Evolutionary conservation across 2,797 vertebrate genomes (phyloP).

Genomic region (Enteromius viviparus): DNA sequence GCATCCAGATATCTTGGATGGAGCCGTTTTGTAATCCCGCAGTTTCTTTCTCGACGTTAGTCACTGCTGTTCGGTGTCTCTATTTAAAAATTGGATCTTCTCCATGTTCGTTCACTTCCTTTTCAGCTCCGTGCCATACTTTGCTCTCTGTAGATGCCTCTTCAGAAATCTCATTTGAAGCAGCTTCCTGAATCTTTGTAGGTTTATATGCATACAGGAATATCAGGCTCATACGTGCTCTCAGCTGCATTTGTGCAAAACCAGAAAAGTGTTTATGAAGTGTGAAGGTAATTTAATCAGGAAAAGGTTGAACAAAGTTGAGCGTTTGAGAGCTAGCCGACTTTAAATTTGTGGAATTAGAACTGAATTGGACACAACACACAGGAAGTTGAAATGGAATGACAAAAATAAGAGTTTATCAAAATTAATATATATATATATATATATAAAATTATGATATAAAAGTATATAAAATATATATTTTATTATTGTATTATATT

Average conservation of each 20-base stretch:
- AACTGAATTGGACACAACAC: neutral
- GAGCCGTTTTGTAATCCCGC: conserved; percentile 11
- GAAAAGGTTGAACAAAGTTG: neutral
- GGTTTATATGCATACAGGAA: conserved; percentile 17
- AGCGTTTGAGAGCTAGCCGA: neutral
- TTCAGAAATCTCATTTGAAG: conserved; percentile 11
- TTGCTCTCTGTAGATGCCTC: conserved; percentile 25
- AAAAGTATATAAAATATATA: neutral
- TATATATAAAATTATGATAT: neutral
- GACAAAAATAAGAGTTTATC: neutral
- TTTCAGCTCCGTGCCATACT: conserved; percentile 19
- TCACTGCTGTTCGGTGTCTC: conserved; percentile 17
- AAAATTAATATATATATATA: neutral
- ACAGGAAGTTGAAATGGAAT: neutral
- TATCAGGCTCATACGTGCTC: conserved; percentile 1
- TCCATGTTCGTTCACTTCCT: conserved; percentile 32
- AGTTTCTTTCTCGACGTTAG: conserved; percentile 36
- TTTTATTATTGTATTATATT: neutral
- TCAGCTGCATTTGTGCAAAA: neutral
- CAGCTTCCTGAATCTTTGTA: conserved; percentile 4
- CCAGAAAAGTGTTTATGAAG: neutral
- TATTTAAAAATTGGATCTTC: conserved; percentile 43
- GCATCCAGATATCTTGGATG: conserved; percentile 40
- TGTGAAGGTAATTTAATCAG: neutral
- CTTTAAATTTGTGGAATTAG: neutral